phyloP scores from a whole-genome alignment of 2,797 vertebrate genomes.

The Eleutherodactylus coqui region DNA sequence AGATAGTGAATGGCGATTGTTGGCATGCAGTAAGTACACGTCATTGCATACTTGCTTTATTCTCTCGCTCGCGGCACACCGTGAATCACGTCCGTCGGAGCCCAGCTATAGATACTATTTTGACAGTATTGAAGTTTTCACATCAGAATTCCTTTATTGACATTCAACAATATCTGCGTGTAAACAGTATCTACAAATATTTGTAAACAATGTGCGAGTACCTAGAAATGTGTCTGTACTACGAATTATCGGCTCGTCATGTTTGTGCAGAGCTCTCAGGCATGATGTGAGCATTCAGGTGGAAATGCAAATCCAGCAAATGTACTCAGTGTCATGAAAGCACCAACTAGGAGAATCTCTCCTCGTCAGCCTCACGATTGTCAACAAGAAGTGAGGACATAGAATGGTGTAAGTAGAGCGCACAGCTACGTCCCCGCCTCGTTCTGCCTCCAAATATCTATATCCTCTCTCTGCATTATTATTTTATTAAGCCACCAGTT shows the following conservation, averaged over 20 bases:
- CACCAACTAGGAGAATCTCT: background rate
- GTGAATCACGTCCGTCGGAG: too few relatives aligned
- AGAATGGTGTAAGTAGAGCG: too few relatives aligned
- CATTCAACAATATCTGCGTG: background rate
- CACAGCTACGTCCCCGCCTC: background rate
- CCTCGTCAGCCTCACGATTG: background rate
- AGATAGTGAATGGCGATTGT: too few relatives aligned
- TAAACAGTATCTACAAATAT: background rate
- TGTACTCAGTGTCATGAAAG: background rate
- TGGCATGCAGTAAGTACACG: too few relatives aligned
- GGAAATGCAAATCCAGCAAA: background rate
- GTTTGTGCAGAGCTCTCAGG: background rate
- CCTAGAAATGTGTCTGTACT: background rate
- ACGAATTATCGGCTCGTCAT: too few relatives aligned
- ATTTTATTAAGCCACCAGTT: background rate
- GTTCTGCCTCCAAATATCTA: background rate
- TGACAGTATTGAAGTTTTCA: background rate
- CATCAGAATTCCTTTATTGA: background rate
- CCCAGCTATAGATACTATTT: background rate
- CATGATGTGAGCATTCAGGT: background rate
- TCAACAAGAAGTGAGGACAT: too few relatives aligned
- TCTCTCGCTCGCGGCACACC: too few relatives aligned
- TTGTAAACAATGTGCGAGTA: background rate
- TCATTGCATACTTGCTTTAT: too few relatives aligned
- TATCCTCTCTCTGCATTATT: background rate